Conservation (phyloP, 2,888 invertebrate genomes). For the Sceliomorpha sp. region DNA sequence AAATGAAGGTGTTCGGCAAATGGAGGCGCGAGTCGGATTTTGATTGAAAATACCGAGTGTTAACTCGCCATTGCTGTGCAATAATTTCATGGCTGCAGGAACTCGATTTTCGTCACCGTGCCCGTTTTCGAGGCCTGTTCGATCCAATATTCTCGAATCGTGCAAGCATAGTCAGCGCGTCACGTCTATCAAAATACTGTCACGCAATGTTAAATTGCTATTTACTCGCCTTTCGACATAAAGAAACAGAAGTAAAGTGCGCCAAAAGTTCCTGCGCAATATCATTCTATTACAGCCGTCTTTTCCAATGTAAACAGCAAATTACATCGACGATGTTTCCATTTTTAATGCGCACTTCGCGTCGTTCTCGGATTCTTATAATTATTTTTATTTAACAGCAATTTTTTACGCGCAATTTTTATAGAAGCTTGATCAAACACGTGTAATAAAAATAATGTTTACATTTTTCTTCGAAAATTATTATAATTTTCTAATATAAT, state of each 20-base stretch:
- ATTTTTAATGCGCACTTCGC: too few relatives aligned
- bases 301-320: too few relatives aligned
- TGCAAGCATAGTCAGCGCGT: constrained; percentile 35
- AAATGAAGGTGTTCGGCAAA: constrained; percentile 25
- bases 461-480: too few relatives aligned
- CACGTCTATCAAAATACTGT: constrained; percentile 45
- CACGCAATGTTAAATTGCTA: constrained; percentile 46
- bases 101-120: constrained; percentile 46
- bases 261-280: too few relatives aligned
- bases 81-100: constrained; percentile 48
- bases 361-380: too few relatives aligned
- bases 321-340: too few relatives aligned
- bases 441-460: too few relatives aligned
- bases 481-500: too few relatives aligned
- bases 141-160: constrained; percentile 38
- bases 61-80: constrained; percentile 20
- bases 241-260: constrained; percentile 20
- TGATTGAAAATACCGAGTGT: constrained; percentile 38
- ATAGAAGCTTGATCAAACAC: too few relatives aligned
- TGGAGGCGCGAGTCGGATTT: constrained; percentile 28
- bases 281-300: too few relatives aligned
- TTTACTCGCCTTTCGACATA: constrained; percentile 23
- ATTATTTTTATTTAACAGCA: too few relatives aligned
- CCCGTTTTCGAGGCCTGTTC: constrained; percentile 43
- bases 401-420: too few relatives aligned